A percentile compares a stretch with the other conserved stretches of the same genome.
phyloP scores from a whole-genome alignment of 2,888 invertebrate species.

The Plemyria rubiginata region DNA sequence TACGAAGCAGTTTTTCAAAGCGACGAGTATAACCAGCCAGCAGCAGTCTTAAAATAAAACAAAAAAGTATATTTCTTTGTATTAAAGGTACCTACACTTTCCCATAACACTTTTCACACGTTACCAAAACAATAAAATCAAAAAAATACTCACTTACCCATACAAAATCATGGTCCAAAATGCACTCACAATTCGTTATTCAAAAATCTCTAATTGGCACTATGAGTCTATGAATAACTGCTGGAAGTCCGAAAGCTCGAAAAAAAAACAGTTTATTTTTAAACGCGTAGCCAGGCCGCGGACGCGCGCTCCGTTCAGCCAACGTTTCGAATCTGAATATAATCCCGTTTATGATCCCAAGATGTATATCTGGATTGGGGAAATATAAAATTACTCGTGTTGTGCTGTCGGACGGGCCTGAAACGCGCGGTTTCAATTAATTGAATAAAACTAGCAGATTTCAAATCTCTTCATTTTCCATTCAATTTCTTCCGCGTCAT shows the following conservation, averaged over 20 bases:
- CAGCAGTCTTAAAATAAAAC: too few relatives aligned
- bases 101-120: slow-evolving; percentile 42
- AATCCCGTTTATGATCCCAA: slow-evolving; percentile 54
- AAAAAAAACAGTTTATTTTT: slow-evolving; percentile 35
- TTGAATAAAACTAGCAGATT: background rate
- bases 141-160: slow-evolving; percentile 70
- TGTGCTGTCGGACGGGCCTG: slow-evolving; percentile 44
- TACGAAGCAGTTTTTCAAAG: too few relatives aligned
- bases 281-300: slow-evolving; percentile 53
- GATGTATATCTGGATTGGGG: slow-evolving; percentile 68
- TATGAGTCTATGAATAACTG: slow-evolving; percentile 28
- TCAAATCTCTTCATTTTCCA: background rate
- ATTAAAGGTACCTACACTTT: background rate
- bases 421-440: background rate
- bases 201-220: slow-evolving; percentile 30
- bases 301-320: slow-evolving; percentile 54
- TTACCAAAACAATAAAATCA: slow-evolving; percentile 45
- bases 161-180: slow-evolving; percentile 71
- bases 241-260: slow-evolving; percentile 25
- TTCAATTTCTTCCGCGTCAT: background rate
- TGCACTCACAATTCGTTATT: slow-evolving; percentile 41
- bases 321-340: slow-evolving; percentile 54
- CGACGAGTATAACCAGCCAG: too few relatives aligned
- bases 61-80: background rate
- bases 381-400: slow-evolving; percentile 72